Evolutionary conservation across 2,888 invertebrate genomes (phyloP).

Genomic region (Microplitis manilae): DNA sequence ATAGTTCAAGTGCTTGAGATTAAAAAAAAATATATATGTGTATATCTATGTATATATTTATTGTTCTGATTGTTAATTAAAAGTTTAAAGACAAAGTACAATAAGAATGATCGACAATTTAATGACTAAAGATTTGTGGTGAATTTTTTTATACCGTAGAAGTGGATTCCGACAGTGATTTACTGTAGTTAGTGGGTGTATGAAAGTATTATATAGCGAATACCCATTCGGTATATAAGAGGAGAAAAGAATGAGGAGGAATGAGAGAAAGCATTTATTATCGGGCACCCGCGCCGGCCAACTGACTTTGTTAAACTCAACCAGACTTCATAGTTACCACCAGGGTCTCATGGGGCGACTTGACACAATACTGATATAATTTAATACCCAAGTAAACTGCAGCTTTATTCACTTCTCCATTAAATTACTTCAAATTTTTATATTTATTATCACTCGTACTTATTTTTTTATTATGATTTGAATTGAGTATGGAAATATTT

Average conservation of each 20-base stretch:
- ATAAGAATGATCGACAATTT: slow-evolving; percentile 32
- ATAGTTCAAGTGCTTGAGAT: no score
- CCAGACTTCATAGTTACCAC: background rate
- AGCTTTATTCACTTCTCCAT: background rate
- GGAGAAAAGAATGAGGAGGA: slow-evolving; percentile 8
- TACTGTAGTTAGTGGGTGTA: slow-evolving; percentile 21
- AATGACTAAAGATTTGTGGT: slow-evolving; percentile 19
- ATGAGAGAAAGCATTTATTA: slow-evolving; percentile 31
- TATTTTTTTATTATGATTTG: background rate
- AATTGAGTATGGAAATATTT: no score
- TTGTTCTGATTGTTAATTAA: background rate
- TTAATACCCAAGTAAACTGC: background rate
- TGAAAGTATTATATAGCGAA: slow-evolving; percentile 20
- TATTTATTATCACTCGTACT: background rate
- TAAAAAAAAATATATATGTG: no score
- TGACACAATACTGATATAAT: background rate
- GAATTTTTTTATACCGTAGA: slow-evolving; percentile 21
- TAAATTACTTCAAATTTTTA: background rate
- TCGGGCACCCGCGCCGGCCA: background rate
- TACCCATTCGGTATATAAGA: background rate
- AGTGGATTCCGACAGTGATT: slow-evolving; percentile 43
- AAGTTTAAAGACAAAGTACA: slow-evolving; percentile 10
- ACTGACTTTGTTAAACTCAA: background rate
- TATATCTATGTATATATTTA: background rate
- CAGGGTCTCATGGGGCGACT: background rate